Base-by-base conservation (phyloP, 2,888 invertebrate species). In the Abscondita cerata region DNA sequence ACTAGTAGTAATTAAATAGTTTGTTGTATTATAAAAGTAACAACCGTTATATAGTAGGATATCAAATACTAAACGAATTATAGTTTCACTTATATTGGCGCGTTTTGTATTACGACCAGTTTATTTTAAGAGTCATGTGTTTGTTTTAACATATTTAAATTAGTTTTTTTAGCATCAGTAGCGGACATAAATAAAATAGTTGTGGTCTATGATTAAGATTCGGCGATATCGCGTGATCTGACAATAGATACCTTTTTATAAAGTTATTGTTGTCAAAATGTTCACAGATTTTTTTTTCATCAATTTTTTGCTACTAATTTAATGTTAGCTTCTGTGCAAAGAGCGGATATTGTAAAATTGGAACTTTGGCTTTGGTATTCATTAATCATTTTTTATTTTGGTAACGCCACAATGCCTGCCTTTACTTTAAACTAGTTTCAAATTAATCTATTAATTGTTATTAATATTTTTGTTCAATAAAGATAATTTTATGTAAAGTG, bases 311-410 rank as follows among this genome's bases (percentile, higher is more conserved):
- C 36, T 50, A 36, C 38, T 51, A 47, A 46, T 58, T 52, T 59
- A 57, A 55, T 44, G 19, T 57, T 53, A 57, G 62, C 62, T 62
- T 59, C 62, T 54, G 57, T 65, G 50, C 47, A 36, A 56, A 65
- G 62, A 62, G 68, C 70, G 70, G 70, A 70, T 71, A 71, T 70
- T 68, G 69, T 69, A 68, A 69, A 71, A 70, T 71, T 70, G 69
- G 68, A 66, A 65, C 64, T 52, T 65, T 59, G 62, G 61, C 68
- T 66, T 66, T 53, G 41, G 54, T 20, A 38, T 59, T 62, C 67
- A 71, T 73, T 70, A 72, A 73, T 73, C 72, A 73, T 72, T 68
- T 71, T 68, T 70, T n/a, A 6, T 2, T 25, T 64, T 67, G 64
- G 62, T 11, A 33, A 6, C 48, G 25, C 19, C 51, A 34, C n/a